Percentiles rank a stretch among this genome's conserved stretches.
Evolutionary conservation across 1,140 invertebrate genomes (phyloP).

Genomic region (Heterodera carotae): DNA sequence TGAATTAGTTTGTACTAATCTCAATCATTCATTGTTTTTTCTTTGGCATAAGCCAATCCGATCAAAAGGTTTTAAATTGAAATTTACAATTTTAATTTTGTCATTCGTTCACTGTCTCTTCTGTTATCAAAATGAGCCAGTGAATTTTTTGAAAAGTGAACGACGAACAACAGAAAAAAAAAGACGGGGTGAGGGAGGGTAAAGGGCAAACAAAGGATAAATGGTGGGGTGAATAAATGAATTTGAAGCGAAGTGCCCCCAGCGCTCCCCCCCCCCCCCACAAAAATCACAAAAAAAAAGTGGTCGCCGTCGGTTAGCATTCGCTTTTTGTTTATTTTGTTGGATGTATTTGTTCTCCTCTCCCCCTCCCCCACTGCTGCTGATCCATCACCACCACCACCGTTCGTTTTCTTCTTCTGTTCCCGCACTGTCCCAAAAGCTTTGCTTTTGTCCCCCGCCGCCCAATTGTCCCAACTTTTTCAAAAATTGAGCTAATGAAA

Average conservation of each 20-base stretch:
- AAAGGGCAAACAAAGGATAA: not conserved
- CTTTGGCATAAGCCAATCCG: too few species aligned
- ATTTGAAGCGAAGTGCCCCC: not conserved
- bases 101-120: not conserved
- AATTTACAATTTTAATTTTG: too few species aligned
- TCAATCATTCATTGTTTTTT: too few species aligned
- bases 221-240: not conserved
- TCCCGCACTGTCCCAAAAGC: not conserved
- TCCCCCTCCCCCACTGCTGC: too few species aligned
- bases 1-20: too few species aligned
- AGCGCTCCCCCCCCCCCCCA: too few species aligned
- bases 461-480: slow-evolving; percentile 5
- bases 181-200: too few species aligned
- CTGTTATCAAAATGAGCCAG: not conserved
- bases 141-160: not conserved
- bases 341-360: slow-evolving; percentile 1
- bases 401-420: slow-evolving; percentile 5
- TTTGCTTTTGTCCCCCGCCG: not conserved
- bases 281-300: too few species aligned
- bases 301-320: not conserved
- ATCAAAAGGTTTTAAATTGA: too few species aligned
- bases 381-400: not conserved
- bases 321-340: not conserved
- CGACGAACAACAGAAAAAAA: not conserved
- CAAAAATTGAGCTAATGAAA: slow-evolving; percentile 4